These are phyloP conservation scores for Sebastes umbrosus DNA, from an alignment of 2,797 vertebrate genomes.

Conservation along the genomic window DNA sequence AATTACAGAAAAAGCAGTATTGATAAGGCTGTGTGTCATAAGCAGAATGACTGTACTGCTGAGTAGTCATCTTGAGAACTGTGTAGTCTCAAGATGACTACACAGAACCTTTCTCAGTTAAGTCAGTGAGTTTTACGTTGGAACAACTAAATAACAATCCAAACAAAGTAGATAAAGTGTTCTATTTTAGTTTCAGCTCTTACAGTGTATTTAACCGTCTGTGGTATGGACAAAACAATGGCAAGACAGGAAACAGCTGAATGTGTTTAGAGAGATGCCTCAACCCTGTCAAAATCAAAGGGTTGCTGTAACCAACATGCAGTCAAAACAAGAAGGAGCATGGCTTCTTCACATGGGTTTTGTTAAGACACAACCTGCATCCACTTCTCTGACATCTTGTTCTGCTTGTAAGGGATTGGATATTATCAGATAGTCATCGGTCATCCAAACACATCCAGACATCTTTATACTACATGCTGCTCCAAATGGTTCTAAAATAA, in stretches of 20 bases:
- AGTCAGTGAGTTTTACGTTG: neutral
- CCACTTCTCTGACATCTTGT: neutral
- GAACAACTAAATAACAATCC: neutral
- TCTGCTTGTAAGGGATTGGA: neutral
- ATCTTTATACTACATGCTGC: neutral
- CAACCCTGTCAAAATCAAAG: neutral
- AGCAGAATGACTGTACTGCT: neutral
- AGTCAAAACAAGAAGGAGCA: neutral
- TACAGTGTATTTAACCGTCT: neutral
- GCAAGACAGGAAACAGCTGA: constrained; percentile 4
- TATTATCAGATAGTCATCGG: neutral
- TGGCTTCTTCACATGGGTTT: neutral
- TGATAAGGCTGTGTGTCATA: neutral
- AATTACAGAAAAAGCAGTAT: neutral
- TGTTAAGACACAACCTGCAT: neutral
- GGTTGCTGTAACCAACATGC: neutral
- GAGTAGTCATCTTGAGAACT: too few relatives aligned
- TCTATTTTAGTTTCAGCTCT: neutral
- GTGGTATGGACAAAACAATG: neutral
- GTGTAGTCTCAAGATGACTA: too few relatives aligned
- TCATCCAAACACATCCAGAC: neutral
- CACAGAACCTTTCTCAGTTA: neutral
- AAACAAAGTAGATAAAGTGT: neutral
- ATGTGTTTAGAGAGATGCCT: neutral
- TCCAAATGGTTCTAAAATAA: neutral